These are phyloP conservation scores for Halcyon badia DNA, from an alignment of 2,797 vertebrate genomes.

Conservation along the genomic window DNA sequence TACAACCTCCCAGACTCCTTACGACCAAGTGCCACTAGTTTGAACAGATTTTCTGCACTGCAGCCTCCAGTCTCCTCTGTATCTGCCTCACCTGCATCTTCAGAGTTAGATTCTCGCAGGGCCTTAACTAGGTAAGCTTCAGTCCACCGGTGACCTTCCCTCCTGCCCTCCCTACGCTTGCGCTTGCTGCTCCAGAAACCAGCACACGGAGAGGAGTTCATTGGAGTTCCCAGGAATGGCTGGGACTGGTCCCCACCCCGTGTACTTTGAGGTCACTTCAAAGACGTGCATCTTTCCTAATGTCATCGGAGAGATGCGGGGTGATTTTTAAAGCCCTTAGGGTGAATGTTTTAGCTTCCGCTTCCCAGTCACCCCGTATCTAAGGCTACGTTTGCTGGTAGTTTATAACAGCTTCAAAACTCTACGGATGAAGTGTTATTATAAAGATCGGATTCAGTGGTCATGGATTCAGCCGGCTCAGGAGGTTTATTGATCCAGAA, in stretches of 20 bases:
- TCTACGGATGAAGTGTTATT: background rate
- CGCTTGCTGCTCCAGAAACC: background rate
- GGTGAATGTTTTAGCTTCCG: background rate
- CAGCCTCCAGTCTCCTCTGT: constrained; percentile 86
- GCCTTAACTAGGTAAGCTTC: constrained; percentile 88
- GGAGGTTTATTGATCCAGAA: background rate
- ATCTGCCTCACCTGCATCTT: constrained; percentile 80
- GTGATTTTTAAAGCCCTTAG: background rate
- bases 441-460: background rate
- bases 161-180: fast-evolving
- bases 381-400: background rate
- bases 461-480: background rate
- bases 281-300: background rate
- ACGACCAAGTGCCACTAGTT: constrained; percentile 87
- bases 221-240: background rate
- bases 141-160: fast-evolving
- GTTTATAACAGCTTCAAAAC: background rate
- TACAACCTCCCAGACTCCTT: constrained; percentile 85
- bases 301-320: background rate
- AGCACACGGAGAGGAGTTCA: background rate
- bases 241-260: fast-evolving
- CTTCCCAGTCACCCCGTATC: background rate
- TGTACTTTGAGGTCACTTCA: background rate
- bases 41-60: constrained; percentile 95
- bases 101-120: constrained; percentile 90